Base-by-base conservation (phyloP, 2,888 invertebrate species). In the Podotricha telesiphe region DNA sequence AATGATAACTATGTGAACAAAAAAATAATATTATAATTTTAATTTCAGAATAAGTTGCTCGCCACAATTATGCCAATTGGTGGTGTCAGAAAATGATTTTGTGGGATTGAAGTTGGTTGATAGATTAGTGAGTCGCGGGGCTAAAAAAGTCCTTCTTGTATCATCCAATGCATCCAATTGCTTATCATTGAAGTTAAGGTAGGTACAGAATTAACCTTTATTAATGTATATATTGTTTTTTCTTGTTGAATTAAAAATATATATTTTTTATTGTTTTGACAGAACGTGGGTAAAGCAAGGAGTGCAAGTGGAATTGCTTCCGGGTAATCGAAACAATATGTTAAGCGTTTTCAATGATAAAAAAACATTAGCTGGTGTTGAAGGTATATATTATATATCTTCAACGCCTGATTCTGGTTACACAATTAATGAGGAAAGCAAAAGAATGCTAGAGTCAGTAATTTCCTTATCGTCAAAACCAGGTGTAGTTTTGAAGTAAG, bases 111-210 rank as follows among this genome's bases (percentile, higher is more conserved):
- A 80, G 45, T 64, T 85, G 17, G 80, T 80, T 4, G 80, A 84
- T 5, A 79, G 74, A 68, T 73, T 88, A 2, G 74, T 86, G 0
- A 71, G 70, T 19, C 78, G 81, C 20, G 87, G 87, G 0, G 85
- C 82, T 2, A 84, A 62, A 48, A 83, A 80, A 51, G 63, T 86
- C 10, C 68, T 76, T 17, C 10, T 86, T 1, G 78, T 82, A 65
- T 72, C 74, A 45, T 42, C 74, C 5, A 67, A 70, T 1, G 50
- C 71, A 20, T 70, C 71, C 13, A 70, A 70, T 28, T 67, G 20
- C 13, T 15, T 69, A 7, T 42, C 51, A 7, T 42, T 66, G 34
- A 73, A 72, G 40, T 22, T 65, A 22, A 67, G 70, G 73, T 74
- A 69, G 34, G 11, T 34, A 13, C 6, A 7, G 50, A 13, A 28